phyloP scores from a whole-genome alignment of 2,888 invertebrate genomes.

The Mythimna lalbum region DNA sequence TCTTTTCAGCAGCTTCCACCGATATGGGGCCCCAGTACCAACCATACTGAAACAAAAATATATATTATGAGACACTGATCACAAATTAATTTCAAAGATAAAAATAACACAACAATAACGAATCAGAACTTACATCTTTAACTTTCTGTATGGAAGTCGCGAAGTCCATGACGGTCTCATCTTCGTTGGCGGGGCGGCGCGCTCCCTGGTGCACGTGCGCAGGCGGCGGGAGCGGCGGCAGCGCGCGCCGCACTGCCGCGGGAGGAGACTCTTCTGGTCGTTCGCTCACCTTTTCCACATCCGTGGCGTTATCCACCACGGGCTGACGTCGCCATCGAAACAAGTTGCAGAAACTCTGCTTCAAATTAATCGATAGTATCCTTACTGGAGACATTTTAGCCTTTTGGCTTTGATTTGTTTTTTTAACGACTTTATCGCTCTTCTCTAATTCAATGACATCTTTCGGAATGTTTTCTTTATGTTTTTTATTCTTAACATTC shows the following conservation, averaged over 20 bases:
- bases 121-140: constrained; percentile 94
- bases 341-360: constrained; percentile 96
- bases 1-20: constrained; percentile 97
- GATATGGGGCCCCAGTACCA: constrained; percentile 99
- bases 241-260: constrained; percentile 82
- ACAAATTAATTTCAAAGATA: background rate
- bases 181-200: constrained; percentile 75
- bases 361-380: constrained; percentile 94
- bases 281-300: constrained; percentile 76
- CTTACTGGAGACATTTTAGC: constrained; percentile 92
- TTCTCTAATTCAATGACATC: constrained; percentile 83
- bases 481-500: constrained; percentile 92
- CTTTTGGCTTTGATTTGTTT: constrained; percentile 77
- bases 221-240: constrained; percentile 85
- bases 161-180: constrained; percentile 94
- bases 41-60: constrained; percentile 92
- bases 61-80: background rate
- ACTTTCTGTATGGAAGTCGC: constrained; percentile 98
- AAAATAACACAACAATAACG: background rate
- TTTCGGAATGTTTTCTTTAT: constrained; percentile 82
- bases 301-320: constrained; percentile 70
- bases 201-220: constrained; percentile 74
- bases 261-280: constrained; percentile 79
- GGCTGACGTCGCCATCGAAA: constrained; percentile 92
- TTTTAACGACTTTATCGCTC: constrained; percentile 82